Base-by-base conservation (phyloP, 2,888 invertebrate species). In the Cryptophagus acutangulus region DNA sequence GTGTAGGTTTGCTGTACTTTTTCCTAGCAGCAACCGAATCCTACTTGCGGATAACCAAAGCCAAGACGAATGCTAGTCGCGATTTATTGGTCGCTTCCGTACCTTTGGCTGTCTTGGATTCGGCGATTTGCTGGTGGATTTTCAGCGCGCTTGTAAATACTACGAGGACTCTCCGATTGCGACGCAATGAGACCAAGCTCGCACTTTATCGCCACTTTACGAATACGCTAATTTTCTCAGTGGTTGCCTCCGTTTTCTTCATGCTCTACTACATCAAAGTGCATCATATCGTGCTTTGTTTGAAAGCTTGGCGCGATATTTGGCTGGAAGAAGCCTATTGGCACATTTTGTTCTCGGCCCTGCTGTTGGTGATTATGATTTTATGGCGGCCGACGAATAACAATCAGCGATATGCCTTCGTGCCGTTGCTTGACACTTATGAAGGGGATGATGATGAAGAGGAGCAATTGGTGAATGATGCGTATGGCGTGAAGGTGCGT, bases 291-390 rank as follows among this genome's bases (percentile, higher is more conserved):
- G 78, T 82, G 38, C 71, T 73, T 20, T 94, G 93, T 67, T 77
- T 91, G 30, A 81, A 78, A 48, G 85, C 88, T 49, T 95, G 94
- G 94, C 86, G 84, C 61, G 84, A 88, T 60, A 76, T 91, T 51
- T 96, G 95, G 95, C 72, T 95, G 58, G 93, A 95, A 65, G 89
- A 91, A 51, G 94, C 91, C 2, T 95, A 89, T 69, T 95, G 95
- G 95, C 94, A 93, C 70, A 78, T 94, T 20, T 74, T 94, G 41
- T 95, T 96, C 71, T 90, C 88, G 10, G 76, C 86, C 50, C 79
- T 96, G 40, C 74, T 96, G 15, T 71, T 88, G 24, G 89, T 89
- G 18, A 95, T 96, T 54, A 94, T 95, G 89, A 79, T 95, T 47
- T 76, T 95, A 46, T 95, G 94, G 94, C 76, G 95, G 51, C 95